phyloP scores from a whole-genome alignment of 1,140 invertebrate genomes.

The Acromyrmex heyeri region DNA sequence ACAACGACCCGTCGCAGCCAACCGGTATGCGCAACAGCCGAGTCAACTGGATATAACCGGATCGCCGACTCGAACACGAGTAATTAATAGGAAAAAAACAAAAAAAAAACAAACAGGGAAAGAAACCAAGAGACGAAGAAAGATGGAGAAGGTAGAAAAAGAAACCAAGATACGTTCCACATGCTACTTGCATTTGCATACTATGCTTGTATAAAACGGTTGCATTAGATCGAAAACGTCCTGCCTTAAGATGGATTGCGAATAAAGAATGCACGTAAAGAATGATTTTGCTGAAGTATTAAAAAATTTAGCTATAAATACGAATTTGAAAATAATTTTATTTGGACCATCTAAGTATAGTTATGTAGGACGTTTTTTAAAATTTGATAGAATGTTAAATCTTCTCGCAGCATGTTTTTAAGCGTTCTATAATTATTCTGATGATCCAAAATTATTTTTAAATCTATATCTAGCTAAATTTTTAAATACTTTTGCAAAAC shows the following conservation, averaged over 20 bases:
- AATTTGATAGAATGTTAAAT: no score
- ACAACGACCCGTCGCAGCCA: slow-evolving; percentile 73
- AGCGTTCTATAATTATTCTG: no score
- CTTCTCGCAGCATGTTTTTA: no score
- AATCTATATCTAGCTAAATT: no score
- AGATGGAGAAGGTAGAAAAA: not conserved
- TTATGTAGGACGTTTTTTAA: no score
- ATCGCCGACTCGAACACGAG: slow-evolving; percentile 28
- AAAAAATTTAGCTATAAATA: no score
- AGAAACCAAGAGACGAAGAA: not conserved
- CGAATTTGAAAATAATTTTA: no score
- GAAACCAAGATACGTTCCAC: slow-evolving; percentile 26
- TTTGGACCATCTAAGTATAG: no score
- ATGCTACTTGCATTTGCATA: not conserved
- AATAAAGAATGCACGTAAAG: not conserved
- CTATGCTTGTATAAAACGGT: slow-evolving; percentile 9
- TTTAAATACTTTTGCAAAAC: no score
- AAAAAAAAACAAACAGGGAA: not conserved
- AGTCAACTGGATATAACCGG: slow-evolving; percentile 76
- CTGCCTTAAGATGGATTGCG: slow-evolving; percentile 19
- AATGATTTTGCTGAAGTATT: not conserved
- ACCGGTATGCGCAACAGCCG: slow-evolving; percentile 67
- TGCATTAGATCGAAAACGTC: slow-evolving; percentile 38
- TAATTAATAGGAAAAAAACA: slow-evolving; percentile 45
- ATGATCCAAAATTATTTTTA: no score